Evolutionary conservation across 1,140 invertebrate species (phyloP).

Genomic region (Heterodera carotae): DNA sequence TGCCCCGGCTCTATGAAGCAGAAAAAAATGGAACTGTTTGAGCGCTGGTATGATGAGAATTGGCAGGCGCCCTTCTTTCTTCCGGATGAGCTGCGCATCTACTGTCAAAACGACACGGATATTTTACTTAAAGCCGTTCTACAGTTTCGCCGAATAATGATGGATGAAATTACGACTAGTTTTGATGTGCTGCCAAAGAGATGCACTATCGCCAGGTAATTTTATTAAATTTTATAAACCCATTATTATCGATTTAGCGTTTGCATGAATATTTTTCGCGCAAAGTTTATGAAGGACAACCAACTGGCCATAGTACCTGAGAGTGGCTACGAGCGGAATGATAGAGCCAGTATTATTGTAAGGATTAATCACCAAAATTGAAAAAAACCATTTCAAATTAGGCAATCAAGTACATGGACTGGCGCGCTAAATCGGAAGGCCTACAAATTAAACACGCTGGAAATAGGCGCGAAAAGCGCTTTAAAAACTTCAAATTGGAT

Average conservation of each 20-base stretch:
- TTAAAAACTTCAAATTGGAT: background rate
- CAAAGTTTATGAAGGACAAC: background rate
- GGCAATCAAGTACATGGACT: constrained; percentile 14
- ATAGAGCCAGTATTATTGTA: background rate
- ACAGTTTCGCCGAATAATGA: background rate
- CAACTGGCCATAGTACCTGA: constrained; percentile 17
- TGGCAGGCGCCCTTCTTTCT: background rate
- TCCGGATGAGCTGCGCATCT: background rate
- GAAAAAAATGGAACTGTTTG: background rate
- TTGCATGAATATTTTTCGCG: constrained; percentile 16
- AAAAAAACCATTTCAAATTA: too few species aligned
- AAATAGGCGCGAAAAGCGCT: constrained; percentile 1
- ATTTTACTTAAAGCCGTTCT: background rate
- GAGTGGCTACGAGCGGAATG: constrained; percentile 3
- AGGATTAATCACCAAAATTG: too few species aligned
- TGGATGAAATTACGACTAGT: background rate
- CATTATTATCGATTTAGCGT: background rate
- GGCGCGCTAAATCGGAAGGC: background rate
- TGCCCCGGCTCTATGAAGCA: constrained; percentile 2
- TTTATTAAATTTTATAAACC: too few species aligned
- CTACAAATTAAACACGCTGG: background rate
- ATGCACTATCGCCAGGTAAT: background rate
- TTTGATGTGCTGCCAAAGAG: background rate
- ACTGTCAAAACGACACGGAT: constrained; percentile 11
- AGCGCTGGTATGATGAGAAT: background rate